Percentiles rank a stretch among this genome's conserved stretches.
Evolutionary conservation across 2,888 invertebrate species (phyloP).

Genomic region (Tromatobia lineatoria): DNA sequence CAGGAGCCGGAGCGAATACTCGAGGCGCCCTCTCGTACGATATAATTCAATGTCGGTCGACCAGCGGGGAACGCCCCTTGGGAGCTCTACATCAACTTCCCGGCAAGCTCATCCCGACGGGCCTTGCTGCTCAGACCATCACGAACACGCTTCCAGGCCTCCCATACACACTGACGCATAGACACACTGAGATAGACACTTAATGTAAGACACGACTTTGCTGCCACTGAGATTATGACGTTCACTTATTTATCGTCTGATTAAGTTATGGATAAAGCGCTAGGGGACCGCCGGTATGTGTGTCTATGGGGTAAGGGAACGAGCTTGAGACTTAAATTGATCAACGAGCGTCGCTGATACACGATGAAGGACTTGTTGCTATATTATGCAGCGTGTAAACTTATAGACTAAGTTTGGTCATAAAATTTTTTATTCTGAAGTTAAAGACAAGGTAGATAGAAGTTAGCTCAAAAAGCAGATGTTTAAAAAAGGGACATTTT

Average conservation of each 20-base stretch:
- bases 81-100: conserved; percentile 82
- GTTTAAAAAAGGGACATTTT: no score
- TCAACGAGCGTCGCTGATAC: conserved; percentile 38
- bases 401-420: conserved; percentile 1
- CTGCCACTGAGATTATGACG: conserved; percentile 77
- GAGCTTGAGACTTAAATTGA: conserved; percentile 46
- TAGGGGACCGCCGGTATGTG: conserved; percentile 68
- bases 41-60: conserved; percentile 82
- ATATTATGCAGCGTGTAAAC: not conserved
- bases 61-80: conserved; percentile 75
- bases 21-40: conserved; percentile 73
- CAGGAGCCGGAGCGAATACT: conserved; percentile 69
- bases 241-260: conserved; percentile 81
- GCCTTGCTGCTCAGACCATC: conserved; percentile 53
- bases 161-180: not conserved
- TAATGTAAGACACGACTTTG: conserved; percentile 71
- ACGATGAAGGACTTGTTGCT: conserved; percentile 8
- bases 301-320: not conserved
- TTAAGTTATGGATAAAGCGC: conserved; percentile 79
- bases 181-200: conserved; percentile 36
- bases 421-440: not conserved
- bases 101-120: conserved; percentile 70
- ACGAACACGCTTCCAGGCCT: conserved; percentile 8
- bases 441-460: not conserved
- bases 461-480: no score